phyloP scores from a whole-genome alignment of 2,888 invertebrate species.

The Eristalis arbustorum region DNA sequence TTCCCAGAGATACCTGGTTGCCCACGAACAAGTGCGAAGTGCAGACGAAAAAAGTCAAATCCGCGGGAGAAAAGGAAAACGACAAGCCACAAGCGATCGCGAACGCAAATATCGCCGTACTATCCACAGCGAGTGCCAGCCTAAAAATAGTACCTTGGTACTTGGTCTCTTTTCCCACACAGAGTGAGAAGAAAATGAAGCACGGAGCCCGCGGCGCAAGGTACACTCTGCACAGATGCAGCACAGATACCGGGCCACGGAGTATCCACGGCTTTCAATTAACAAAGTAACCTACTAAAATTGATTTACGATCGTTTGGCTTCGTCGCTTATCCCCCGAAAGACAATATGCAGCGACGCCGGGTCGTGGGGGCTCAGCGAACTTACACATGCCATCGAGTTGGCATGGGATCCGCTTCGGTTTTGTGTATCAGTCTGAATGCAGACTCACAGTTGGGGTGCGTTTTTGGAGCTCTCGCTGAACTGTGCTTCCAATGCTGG shows the following conservation, averaged over 20 bases:
- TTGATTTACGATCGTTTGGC: constrained; percentile 65
- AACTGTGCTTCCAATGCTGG: constrained; percentile 24
- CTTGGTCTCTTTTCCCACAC: constrained; percentile 56
- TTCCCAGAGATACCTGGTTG: constrained; percentile 25
- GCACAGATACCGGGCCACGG: constrained; percentile 23
- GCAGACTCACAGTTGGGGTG: constrained; percentile 28
- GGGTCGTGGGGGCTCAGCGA: neutral
- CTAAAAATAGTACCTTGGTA: constrained; percentile 59
- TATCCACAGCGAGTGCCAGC: constrained; percentile 40
- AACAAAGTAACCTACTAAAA: constrained; percentile 71
- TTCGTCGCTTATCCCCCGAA: neutral
- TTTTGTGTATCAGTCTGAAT: neutral
- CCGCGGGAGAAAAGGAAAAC: constrained; percentile 1
- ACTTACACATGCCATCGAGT: neutral
- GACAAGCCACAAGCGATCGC: constrained; percentile 44
- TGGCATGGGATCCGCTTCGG: neutral
- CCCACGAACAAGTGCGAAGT: constrained; percentile 59
- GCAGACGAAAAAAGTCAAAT: neutral
- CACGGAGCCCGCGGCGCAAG: constrained; percentile 14
- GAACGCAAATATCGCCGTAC: constrained; percentile 11
- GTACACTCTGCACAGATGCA: neutral
- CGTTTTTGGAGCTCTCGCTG: constrained; percentile 23
- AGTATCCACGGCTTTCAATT: constrained; percentile 65
- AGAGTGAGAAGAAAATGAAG: constrained; percentile 1
- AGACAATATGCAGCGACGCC: neutral